phyloP scores from a whole-genome alignment of 2,113 vertebrate genomes.

The Rhea pennata region DNA sequence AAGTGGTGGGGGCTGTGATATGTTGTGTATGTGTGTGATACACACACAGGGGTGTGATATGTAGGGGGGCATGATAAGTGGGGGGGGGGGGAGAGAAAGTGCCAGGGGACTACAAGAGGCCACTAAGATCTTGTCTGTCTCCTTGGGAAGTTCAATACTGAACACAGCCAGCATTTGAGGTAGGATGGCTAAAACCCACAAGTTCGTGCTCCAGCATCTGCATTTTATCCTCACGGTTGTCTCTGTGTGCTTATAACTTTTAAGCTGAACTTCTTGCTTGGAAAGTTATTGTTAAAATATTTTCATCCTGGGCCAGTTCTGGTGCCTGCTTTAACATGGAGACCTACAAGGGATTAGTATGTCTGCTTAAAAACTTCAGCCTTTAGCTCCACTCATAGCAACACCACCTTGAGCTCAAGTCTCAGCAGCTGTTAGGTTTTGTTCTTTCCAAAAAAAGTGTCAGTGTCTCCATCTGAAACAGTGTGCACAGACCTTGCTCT shows the following conservation, averaged over 20 bases:
- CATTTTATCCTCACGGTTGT: neutral
- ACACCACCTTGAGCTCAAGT: neutral
- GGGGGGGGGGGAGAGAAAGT: neutral
- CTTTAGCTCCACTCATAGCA: neutral
- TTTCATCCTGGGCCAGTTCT: neutral
- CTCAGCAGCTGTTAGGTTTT: neutral
- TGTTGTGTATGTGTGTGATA: no score
- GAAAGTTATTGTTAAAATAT: neutral
- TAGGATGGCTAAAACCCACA: neutral
- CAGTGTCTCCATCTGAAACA: neutral
- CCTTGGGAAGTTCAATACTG: rapidly evolving
- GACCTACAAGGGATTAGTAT: neutral
- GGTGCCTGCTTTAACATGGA: neutral
- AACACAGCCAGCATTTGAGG: neutral
- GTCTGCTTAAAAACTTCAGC: neutral
- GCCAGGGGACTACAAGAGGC: neutral
- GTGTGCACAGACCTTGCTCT: neutral
- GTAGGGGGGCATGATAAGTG: no score
- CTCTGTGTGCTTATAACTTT: neutral
- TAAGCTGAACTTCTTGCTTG: neutral
- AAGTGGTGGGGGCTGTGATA: no score
- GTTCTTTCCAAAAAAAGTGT: neutral
- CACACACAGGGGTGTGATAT: no score
- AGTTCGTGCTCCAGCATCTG: neutral
- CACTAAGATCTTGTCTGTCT: neutral